A percentile compares a stretch with the other conserved stretches of the same genome.
Conservation (phyloP, 1,140 invertebrate species). For the Laupala kohalensis region DNA sequence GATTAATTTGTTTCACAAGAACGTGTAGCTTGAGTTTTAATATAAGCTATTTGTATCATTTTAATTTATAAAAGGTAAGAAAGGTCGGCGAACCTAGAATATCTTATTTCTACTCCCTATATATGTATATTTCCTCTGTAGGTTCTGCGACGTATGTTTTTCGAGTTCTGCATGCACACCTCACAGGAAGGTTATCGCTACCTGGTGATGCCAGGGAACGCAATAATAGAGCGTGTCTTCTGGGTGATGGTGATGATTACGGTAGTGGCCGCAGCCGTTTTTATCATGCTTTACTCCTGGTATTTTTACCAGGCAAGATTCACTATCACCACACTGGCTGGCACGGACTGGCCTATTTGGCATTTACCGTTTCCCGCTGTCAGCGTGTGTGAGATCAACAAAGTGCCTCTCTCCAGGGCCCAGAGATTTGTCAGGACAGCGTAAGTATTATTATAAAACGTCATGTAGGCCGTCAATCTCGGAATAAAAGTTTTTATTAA, state of each 20-base stretch:
- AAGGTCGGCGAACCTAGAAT: too few species aligned
- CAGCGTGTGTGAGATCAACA: constrained; percentile 50
- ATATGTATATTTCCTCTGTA: too few species aligned
- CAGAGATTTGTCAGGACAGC: background rate
- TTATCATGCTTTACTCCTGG: constrained; percentile 23
- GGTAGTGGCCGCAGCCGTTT: constrained; percentile 17
- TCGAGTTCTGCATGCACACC: too few species aligned
- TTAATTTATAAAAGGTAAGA: too few species aligned
- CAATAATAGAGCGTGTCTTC: background rate
- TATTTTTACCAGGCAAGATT: constrained; percentile 24
- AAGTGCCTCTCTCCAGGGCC: constrained; percentile 26
- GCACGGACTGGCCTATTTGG: constrained; percentile 51
- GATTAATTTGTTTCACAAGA: too few species aligned
- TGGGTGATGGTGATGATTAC: background rate
- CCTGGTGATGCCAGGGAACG: background rate
- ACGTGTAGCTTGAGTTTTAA: too few species aligned
- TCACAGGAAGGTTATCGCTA: background rate
- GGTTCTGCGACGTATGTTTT: too few species aligned
- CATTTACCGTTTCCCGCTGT: constrained; percentile 54
- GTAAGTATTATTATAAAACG: constrained; percentile 9
- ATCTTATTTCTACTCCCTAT: too few species aligned
- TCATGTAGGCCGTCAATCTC: too few species aligned
- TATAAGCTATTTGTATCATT: too few species aligned
- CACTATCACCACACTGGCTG: constrained; percentile 42
- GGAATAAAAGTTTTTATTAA: too few species aligned